A percentile compares a stretch with the other conserved stretches of the same genome.
Evolutionary conservation across 1,140 invertebrate genomes (phyloP).

Genomic region (Steinernema feltiae): DNA sequence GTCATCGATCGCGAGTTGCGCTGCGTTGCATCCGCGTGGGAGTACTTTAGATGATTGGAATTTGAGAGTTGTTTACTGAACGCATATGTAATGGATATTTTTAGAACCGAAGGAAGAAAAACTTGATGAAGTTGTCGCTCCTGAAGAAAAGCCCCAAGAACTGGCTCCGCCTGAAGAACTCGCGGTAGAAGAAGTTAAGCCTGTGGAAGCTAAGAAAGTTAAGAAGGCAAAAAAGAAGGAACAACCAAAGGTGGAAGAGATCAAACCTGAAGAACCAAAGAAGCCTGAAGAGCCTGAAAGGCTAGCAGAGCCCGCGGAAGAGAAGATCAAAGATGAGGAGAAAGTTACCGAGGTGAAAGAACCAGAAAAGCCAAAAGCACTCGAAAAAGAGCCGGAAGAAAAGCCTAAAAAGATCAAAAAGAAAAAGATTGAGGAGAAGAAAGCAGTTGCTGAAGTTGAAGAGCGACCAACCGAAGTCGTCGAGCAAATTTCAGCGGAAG

Average conservation of each 20-base stretch:
- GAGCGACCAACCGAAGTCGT: neutral
- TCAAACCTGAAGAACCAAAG: conserved; percentile 13
- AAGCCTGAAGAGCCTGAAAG: neutral
- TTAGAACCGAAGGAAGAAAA: conserved; percentile 1
- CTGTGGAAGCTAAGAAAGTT: neutral
- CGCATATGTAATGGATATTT: too few species aligned
- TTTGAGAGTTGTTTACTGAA: neutral
- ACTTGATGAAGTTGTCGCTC: too few species aligned
- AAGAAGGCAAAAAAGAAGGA: conserved; percentile 16
- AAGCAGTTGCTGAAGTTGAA: neutral
- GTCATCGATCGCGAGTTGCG: neutral
- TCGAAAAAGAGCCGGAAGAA: conserved; percentile 11
- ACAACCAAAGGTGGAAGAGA: conserved; percentile 8
- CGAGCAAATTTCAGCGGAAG: neutral
- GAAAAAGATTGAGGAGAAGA: conserved; percentile 17
- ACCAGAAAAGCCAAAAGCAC: neutral
- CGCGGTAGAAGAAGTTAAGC: neutral
- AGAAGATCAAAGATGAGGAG: neutral
- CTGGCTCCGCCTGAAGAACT: conserved; percentile 14
- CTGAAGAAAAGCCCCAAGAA: neutral
- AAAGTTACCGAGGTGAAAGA: conserved; percentile 13
- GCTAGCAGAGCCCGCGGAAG: too few species aligned
- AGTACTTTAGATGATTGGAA: neutral
- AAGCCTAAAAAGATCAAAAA: neutral
- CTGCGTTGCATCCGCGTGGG: neutral